phyloP scores from a whole-genome alignment of 2,797 vertebrate genomes.

The Lagorchestes hirsutus region DNA sequence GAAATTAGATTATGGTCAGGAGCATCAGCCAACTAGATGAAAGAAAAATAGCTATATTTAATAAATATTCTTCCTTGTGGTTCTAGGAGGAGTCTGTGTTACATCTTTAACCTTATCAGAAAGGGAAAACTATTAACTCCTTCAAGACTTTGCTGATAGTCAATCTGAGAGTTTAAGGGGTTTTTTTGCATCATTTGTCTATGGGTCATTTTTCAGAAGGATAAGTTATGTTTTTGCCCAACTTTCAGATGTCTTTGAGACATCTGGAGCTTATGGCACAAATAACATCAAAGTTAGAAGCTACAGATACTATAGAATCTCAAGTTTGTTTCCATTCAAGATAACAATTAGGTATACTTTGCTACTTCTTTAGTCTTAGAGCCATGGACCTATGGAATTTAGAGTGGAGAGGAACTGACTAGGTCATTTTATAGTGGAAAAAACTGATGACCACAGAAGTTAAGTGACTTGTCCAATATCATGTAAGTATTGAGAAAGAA shows the following conservation, averaged over 20 bases:
- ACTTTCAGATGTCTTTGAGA: not conserved
- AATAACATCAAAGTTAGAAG: not conserved
- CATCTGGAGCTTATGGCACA: not conserved
- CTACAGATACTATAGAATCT: not conserved
- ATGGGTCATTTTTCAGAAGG: not conserved
- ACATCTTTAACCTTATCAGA: slow-evolving; percentile 54
- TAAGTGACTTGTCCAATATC: not conserved
- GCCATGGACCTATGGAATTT: not conserved
- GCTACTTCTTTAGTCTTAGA: not conserved
- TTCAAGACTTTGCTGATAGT: slow-evolving; percentile 36
- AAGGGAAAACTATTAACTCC: slow-evolving; percentile 61
- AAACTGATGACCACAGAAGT: not conserved
- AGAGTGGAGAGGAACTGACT: not conserved
- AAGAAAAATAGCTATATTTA: slow-evolving; percentile 57
- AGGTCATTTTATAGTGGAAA: not conserved
- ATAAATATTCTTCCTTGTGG: slow-evolving; percentile 74
- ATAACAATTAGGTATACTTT: not conserved
- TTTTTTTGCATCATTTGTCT: not conserved
- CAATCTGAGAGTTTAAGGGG: not conserved
- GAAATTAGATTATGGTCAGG: slow-evolving; percentile 62
- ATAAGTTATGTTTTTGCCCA: not conserved
- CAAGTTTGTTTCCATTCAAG: not conserved
- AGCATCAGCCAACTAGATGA: slow-evolving; percentile 68
- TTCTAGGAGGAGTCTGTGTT: slow-evolving; percentile 46
- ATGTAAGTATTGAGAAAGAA: not conserved